Evolutionary conservation across 2,113 vertebrate genomes (phyloP), one percentile per base, ranked within the genome.

Genomic region (Stigmatopora nigra): DNA sequence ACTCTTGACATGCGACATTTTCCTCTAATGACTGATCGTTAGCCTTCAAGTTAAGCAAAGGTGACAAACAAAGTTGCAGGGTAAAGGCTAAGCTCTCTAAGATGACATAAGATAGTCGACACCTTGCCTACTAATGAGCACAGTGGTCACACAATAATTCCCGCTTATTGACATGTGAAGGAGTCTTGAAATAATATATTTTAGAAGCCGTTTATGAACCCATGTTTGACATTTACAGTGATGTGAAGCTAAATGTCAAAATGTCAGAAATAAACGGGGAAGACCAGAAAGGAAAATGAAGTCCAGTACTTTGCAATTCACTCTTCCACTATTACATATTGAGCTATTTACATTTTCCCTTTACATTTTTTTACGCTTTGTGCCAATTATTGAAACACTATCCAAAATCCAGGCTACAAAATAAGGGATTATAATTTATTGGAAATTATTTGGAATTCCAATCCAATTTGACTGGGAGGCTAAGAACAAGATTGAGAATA

Each of bases 191-290:
- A 71, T 58, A 77, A 63, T 76, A 25, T 68, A 49, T 44, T 73
- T 84, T 81, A 82, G 61, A 36, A 73, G 51, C 41, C 76, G 73
- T 84, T 80, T 68, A 70, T 63, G 67, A 77, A 62, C 58, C 63
- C 70, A 63, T 55, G 71, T 74, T 66, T 86, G 84, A 78, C 84
- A 86, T 88, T 85, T 77, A 76, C 63, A 77, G 78, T 51, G 65
- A 71, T 81, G 75, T 73, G 74, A 82, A 70, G 79, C 58, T 65
- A 85, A 88, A 85, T 82, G 82, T 83, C 80, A 85, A 85, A 88
- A 85, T 82, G 82, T 83, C 80, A 85, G 66, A 70, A 68, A 38
- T 52, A 14, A 73, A 79, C 48, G 78, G 83, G 81, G 59, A 57
- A 52, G 44, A 66, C 66, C 72, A 67, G 76, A 67, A 77, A 76